phyloP scores from a whole-genome alignment of 2,797 vertebrate species.

The Gobio occitaniae region DNA sequence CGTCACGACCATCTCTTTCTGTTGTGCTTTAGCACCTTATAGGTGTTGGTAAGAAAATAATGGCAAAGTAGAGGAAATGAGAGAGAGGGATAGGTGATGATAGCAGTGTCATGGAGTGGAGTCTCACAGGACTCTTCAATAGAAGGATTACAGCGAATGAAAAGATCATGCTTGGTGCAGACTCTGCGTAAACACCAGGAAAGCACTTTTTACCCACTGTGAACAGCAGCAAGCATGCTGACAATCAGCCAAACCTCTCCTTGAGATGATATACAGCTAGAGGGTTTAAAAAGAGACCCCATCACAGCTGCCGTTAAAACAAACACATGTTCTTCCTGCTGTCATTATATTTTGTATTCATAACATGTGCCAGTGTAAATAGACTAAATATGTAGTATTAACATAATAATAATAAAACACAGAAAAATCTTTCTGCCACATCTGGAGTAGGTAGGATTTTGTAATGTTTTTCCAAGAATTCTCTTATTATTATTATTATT shows the following conservation, averaged over 20 bases:
- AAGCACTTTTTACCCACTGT: slow-evolving; percentile 14
- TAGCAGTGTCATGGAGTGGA: slow-evolving; percentile 14
- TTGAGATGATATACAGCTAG: slow-evolving; percentile 9
- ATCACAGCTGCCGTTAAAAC: slow-evolving; percentile 35
- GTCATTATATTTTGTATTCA: neutral
- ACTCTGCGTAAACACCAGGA: slow-evolving; percentile 20
- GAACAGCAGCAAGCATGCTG: neutral
- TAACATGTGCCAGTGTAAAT: neutral
- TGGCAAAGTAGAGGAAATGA: neutral
- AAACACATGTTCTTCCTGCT: slow-evolving; percentile 21
- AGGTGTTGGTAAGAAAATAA: slow-evolving; percentile 32
- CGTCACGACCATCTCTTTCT: slow-evolving; percentile 16
- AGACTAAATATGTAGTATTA: neutral
- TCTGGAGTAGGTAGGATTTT: neutral
- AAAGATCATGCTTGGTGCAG: slow-evolving; percentile 4
- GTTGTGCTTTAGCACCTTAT: slow-evolving; percentile 33
- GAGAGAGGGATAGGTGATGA: slow-evolving; percentile 16
- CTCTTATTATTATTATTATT: too few species aligned
- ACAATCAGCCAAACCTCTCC: slow-evolving; percentile 24
- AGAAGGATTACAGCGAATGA: slow-evolving; percentile 28
- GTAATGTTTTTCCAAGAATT: neutral
- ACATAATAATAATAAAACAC: neutral
- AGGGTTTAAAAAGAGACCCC: slow-evolving; percentile 6
- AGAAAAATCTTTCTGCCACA: neutral
- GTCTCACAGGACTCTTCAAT: slow-evolving; percentile 15